Conservation (phyloP, 2,888 invertebrate species). For the Oegoconia quadripuncta region DNA sequence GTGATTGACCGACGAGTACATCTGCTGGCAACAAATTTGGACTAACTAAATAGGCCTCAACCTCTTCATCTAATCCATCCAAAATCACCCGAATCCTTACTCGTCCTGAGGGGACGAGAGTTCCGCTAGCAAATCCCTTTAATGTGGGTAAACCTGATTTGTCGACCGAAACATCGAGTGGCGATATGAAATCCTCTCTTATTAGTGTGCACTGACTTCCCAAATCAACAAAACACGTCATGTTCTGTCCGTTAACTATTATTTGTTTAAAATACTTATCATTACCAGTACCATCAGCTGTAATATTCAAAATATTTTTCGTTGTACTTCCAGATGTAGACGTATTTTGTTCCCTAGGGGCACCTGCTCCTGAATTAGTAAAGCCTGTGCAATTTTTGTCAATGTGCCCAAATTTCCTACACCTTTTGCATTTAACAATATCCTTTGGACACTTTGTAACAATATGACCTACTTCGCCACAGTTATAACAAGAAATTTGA, state of each 20-base stretch:
- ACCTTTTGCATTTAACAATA: neutral
- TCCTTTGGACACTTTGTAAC: neutral
- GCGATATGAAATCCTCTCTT: neutral
- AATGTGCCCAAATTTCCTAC: neutral
- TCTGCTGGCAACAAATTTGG: neutral
- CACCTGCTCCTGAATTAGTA: neutral
- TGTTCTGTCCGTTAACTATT: neutral
- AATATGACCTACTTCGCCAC: neutral
- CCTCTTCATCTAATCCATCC: neutral
- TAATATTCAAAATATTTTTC: neutral
- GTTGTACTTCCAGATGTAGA: neutral
- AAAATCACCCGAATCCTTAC: neutral
- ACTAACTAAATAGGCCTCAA: neutral
- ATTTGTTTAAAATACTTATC: neutral
- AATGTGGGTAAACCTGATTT: neutral
- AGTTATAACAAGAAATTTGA: neutral
- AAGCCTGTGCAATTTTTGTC: neutral
- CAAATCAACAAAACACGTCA: constrained; percentile 2
- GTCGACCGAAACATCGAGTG: neutral
- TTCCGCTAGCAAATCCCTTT: constrained; percentile 2
- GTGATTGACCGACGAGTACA: constrained; percentile 1
- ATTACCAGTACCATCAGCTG: neutral
- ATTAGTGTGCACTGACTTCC: neutral
- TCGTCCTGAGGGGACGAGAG: neutral
- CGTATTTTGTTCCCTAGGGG: neutral